Conservation (phyloP, 1,140 invertebrate species). For the Conus ventricosus region DNA sequence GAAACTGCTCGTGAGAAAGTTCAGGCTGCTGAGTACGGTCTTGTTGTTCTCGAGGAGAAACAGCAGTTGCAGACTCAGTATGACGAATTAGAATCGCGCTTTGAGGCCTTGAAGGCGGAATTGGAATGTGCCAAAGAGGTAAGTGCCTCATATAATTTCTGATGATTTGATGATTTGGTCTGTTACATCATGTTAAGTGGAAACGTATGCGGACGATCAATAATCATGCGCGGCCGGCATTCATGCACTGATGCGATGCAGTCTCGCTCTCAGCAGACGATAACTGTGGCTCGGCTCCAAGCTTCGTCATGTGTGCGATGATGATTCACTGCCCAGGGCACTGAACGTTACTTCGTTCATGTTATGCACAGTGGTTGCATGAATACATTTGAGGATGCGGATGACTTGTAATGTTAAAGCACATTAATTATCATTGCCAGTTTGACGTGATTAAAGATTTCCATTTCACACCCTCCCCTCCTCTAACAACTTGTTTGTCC, state of each 20-base stretch:
- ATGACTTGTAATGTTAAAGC: too few relatives aligned
- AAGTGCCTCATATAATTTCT: not conserved
- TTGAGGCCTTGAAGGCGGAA: slow-evolving; percentile 93
- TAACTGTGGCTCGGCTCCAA: not conserved
- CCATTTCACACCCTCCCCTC: too few relatives aligned
- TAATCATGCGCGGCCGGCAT: not conserved
- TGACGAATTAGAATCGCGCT: slow-evolving; percentile 86
- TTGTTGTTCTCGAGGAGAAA: slow-evolving; percentile 95
- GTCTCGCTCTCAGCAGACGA: not conserved
- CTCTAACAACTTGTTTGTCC: too few relatives aligned
- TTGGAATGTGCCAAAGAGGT: slow-evolving; percentile 93
- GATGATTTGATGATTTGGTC: not conserved
- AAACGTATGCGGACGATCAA: not conserved
- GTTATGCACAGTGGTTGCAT: too few relatives aligned
- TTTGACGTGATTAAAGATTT: too few relatives aligned
- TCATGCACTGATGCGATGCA: not conserved
- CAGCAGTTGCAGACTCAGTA: slow-evolving; percentile 87
- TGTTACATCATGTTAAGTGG: not conserved
- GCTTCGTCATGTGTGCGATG: not conserved
- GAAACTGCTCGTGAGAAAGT: slow-evolving; percentile 95
- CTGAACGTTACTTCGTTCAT: too few relatives aligned
- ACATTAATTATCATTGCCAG: too few relatives aligned
- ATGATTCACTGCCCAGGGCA: not conserved
- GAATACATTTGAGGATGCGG: too few relatives aligned
- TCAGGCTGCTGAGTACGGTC: slow-evolving; percentile 96